Evolutionary conservation across 2,113 vertebrate genomes (phyloP).

Genomic region (Speoplatyrhinus poulsoni): DNA sequence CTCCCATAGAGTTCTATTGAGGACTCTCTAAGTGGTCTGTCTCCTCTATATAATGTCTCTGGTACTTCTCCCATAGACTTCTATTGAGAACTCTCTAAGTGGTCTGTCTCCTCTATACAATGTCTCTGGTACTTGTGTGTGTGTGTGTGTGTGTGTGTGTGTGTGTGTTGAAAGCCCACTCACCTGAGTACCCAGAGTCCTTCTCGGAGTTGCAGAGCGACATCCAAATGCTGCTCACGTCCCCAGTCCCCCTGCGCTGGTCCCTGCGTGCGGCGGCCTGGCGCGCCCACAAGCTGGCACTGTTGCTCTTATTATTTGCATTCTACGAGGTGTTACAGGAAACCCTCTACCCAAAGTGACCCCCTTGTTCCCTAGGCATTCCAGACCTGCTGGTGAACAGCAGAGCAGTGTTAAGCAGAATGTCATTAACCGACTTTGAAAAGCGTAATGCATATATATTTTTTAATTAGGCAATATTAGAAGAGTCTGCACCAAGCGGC

Average conservation of each 20-base stretch:
- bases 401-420: background rate
- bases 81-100: no score
- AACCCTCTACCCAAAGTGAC: slow-evolving; percentile 35
- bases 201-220: slow-evolving; percentile 62
- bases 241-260: slow-evolving; percentile 12
- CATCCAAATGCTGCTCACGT: slow-evolving; percentile 16
- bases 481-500: no score
- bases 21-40: no score
- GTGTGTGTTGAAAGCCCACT: background rate
- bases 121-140: background rate
- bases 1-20: no score
- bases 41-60: no score
- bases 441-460: background rate
- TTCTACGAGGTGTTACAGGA: slow-evolving; percentile 51
- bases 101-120: no score
- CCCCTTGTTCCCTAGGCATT: slow-evolving; percentile 62
- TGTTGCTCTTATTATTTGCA: slow-evolving; percentile 69
- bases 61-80: no score
- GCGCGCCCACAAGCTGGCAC: slow-evolving; percentile 56
- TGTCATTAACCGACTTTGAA: no score
- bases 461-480: no score
- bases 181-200: slow-evolving; percentile 73
- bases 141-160: background rate
- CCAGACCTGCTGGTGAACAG: slow-evolving; percentile 25
- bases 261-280: slow-evolving; percentile 34